phyloP scores from a whole-genome alignment of 2,888 invertebrate genomes.

The Microplitis deprimator region DNA sequence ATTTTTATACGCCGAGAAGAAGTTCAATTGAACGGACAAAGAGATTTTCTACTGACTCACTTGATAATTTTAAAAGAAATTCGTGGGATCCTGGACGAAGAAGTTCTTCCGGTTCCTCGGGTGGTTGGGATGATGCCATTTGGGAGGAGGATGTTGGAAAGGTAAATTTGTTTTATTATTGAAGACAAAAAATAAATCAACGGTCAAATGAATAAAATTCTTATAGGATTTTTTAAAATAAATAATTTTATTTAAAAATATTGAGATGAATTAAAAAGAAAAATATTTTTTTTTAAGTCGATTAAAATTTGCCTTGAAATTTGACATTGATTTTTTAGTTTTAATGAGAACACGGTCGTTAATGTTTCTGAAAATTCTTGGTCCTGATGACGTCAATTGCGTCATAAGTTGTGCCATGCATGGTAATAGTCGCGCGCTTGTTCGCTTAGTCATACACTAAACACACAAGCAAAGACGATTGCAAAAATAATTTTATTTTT shows the following conservation, averaged over 20 bases:
- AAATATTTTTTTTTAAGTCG: neutral
- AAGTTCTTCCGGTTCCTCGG: slow-evolving; percentile 77
- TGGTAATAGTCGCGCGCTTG: slow-evolving; percentile 59
- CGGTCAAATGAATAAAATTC: too few species aligned
- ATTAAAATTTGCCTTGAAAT: neutral
- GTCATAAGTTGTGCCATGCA: slow-evolving; percentile 67
- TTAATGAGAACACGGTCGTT: slow-evolving; percentile 26
- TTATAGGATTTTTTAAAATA: neutral
- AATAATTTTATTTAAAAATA: neutral
- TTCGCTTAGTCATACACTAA: slow-evolving; percentile 59
- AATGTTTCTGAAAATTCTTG: slow-evolving; percentile 3
- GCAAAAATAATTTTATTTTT: slow-evolving; percentile 52
- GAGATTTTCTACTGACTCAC: slow-evolving; percentile 79
- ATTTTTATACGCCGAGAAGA: slow-evolving; percentile 67
- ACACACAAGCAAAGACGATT: slow-evolving; percentile 46
- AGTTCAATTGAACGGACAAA: slow-evolving; percentile 70
- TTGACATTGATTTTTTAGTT: neutral
- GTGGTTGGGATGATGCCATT: slow-evolving; percentile 75
- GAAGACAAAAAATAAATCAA: neutral
- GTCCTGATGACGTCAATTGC: slow-evolving; percentile 53
- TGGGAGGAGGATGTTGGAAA: slow-evolving; percentile 74
- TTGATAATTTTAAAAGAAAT: slow-evolving; percentile 79
- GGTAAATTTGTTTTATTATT: slow-evolving; percentile 32
- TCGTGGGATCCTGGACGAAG: slow-evolving; percentile 80
- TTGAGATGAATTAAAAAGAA: neutral